Evolutionary conservation across 2,888 invertebrate genomes (phyloP), one percentile per base, ranked within the genome.

Genomic region (Hedychridium roseum): DNA sequence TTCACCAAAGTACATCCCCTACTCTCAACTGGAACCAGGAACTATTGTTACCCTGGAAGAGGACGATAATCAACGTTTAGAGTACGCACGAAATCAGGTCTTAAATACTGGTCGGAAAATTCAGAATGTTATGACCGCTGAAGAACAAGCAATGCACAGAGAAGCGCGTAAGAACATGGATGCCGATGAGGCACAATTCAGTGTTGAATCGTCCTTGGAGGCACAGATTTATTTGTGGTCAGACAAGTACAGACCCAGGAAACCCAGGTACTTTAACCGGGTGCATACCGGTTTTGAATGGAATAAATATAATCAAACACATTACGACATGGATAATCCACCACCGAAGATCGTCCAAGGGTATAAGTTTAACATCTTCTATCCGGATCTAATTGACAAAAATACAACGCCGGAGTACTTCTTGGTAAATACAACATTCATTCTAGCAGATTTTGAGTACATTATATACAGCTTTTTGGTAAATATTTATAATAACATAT

Each of bases 251-350:
- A 82, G 98, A 7, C 99, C 99, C 0, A 81, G 98, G 35, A 99
- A 99, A 75, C 99, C 99, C 1, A 81, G 98, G 14, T 99, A 99
- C 81, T 97, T 99, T 82, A 99, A 99, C 83, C 84, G 93, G 45
- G 94, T 94, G 2, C 94, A 94, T 76, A 94, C 94, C 0, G 99
- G 99, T 11, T 99, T 99, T 81, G 99, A 99, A 74, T 99, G 99
- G 99, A 99, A 99, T 82, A 99, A 99, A 80, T 99, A 99, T 82
- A 99, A 99, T 82, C 99, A 99, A 82, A 99, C 99, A 1, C 99
- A 99, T 82, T 99, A 99, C 80, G 99, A 99, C 79, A 96, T 98
- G 91, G 99, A 99, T 80, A 99, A 99, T 82, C 99, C 99, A 39
- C 99, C 99, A 5, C 99, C 99, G 1, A 99, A 99, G 83, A 97